Percentiles rank a stretch among this genome's conserved stretches.
These are phyloP conservation scores for Megaustenia siamemsis DNA, from an alignment of 2,888 invertebrate species.

Conservation along the genomic window DNA sequence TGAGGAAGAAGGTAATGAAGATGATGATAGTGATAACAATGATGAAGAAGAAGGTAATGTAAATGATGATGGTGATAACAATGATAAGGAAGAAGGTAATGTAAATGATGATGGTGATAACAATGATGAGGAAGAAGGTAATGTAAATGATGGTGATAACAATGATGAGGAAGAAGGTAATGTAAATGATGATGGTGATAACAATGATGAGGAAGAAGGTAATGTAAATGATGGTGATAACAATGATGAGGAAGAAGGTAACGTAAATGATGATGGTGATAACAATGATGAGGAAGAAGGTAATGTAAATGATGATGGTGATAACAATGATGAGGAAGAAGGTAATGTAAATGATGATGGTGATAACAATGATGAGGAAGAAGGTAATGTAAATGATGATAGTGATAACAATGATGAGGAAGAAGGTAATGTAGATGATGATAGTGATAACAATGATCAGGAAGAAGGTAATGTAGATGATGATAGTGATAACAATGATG, in stretches of 20 bases:
- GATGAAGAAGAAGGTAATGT: too few relatives aligned
- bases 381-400: background rate
- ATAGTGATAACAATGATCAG: background rate
- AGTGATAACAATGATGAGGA: background rate
- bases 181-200: background rate
- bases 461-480: background rate
- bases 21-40: background rate
- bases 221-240: background rate
- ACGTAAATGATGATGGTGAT: background rate
- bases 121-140: background rate
- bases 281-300: background rate
- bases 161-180: background rate
- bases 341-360: background rate
- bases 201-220: background rate
- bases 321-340: background rate
- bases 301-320: background rate
- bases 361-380: background rate
- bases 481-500: background rate
- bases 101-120: background rate
- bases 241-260: background rate
- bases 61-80: background rate
- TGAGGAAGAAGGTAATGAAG: background rate
- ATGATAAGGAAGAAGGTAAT: too few relatives aligned
- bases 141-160: too few relatives aligned
- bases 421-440: background rate